A percentile compares a stretch with the other conserved stretches of the same genome.
phyloP scores from a whole-genome alignment of 1,140 invertebrate genomes.

The Achatina immaculata region DNA sequence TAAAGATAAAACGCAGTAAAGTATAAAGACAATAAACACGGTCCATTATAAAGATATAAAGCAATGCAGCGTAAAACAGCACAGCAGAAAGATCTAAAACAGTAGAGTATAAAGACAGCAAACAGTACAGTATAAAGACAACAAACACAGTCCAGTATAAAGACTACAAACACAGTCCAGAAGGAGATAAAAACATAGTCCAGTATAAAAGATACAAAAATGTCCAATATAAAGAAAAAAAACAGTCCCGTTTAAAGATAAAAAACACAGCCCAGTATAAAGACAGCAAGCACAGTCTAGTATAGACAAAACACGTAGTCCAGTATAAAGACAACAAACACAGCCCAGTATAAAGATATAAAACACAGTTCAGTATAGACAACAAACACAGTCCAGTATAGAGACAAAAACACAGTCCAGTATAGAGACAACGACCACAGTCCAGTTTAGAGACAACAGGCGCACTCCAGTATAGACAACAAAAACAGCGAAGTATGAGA shows the following conservation, averaged over 20 bases:
- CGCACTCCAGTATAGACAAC: neutral
- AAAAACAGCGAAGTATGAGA: too few relatives aligned
- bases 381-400: too few relatives aligned
- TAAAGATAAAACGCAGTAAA: too few relatives aligned
- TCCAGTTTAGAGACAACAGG: neutral
- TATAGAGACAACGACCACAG: too few relatives aligned
- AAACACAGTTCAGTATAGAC: neutral
- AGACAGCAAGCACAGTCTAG: neutral
- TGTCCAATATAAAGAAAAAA: too few relatives aligned
- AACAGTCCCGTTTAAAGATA: too few relatives aligned
- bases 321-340: neutral
- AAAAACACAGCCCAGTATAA: neutral
- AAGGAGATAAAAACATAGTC: neutral
- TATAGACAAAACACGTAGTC: neutral
- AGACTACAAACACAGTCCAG: neutral
- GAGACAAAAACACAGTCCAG: too few relatives aligned
- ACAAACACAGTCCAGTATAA: neutral
- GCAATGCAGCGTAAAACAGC: neutral
- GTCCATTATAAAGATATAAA: too few relatives aligned
- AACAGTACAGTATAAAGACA: neutral
- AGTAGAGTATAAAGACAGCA: neutral
- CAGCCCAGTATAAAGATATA: neutral
- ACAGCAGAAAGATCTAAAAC: neutral
- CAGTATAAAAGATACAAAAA: too few relatives aligned
- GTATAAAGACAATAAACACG: too few relatives aligned